Evolutionary conservation across 1,140 invertebrate species (phyloP).

Genomic region (Drosophila eugracilis): DNA sequence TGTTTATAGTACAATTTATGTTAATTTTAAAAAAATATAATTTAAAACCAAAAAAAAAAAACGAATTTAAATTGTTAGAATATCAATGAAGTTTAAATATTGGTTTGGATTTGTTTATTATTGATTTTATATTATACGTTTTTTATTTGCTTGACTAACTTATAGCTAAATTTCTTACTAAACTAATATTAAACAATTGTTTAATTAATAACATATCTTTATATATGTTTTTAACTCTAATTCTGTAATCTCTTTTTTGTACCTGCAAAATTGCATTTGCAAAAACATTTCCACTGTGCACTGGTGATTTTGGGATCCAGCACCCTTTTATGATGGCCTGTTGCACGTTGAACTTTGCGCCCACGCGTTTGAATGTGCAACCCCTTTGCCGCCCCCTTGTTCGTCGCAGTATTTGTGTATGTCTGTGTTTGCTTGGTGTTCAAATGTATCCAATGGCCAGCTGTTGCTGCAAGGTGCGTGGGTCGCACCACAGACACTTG

Average conservation of each 20-base stretch:
- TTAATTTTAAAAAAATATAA: conserved; percentile 1
- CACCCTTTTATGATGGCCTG: conserved; percentile 60
- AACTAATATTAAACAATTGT: no score
- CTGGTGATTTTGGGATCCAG: not conserved
- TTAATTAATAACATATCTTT: no score
- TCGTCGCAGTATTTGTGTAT: not conserved
- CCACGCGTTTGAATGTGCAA: conserved; percentile 38
- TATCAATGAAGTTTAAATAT: not conserved
- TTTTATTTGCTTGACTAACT: no score
- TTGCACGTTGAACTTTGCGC: conserved; percentile 68
- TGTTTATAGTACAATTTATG: conserved; percentile 1
- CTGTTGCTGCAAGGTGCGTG: conserved; percentile 60
- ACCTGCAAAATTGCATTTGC: no score
- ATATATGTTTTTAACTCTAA: no score
- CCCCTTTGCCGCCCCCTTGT: conserved; percentile 23
- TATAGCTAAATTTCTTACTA: no score
- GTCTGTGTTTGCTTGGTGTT: no score
- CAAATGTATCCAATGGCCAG: conserved; percentile 19
- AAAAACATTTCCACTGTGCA: conserved; percentile 15
- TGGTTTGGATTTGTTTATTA: no score
- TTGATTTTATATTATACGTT: no score
- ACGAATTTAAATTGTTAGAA: not conserved
- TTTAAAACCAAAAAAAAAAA: not conserved
- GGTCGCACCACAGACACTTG: conserved; percentile 71
- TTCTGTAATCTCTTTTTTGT: no score